Conservation (phyloP, 2,797 vertebrate species). For the Pelodytes ibericus region DNA sequence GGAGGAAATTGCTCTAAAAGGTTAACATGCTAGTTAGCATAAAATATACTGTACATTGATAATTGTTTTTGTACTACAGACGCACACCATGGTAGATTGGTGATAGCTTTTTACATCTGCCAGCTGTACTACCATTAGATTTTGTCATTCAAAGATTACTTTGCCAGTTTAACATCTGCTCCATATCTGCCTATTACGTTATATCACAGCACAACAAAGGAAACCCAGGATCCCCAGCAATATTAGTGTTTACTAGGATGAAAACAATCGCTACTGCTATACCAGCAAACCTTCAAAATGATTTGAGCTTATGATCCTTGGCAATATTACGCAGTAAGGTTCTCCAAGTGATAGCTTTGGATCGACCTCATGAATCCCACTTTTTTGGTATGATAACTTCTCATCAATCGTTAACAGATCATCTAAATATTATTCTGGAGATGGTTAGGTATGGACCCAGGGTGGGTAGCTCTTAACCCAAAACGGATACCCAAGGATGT, state of each 20-base stretch:
- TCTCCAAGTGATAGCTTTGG: no score
- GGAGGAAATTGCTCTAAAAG: conserved; percentile 13
- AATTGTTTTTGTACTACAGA: conserved; percentile 37
- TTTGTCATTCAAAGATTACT: conserved; percentile 47
- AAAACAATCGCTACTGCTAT: not conserved
- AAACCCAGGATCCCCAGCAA: conserved; percentile 30
- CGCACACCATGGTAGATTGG: conserved; percentile 20
- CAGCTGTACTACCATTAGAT: conserved; percentile 42
- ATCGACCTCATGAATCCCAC: no score
- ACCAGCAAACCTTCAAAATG: not conserved
- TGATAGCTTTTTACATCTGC: conserved; percentile 38
- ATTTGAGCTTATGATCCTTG: no score
- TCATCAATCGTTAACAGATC: no score
- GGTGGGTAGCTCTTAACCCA: no score
- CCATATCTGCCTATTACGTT: conserved; percentile 32
- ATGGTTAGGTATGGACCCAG: no score
- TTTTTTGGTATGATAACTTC: no score
- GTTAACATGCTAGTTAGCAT: conserved; percentile 46
- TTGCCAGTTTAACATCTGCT: conserved; percentile 43
- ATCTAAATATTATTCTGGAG: no score
- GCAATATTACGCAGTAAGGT: no score
- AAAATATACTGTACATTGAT: conserved; percentile 42
- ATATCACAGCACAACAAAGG: conserved; percentile 38
- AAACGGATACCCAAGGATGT: no score
- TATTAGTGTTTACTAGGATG: conserved; percentile 3